A percentile compares a stretch with the other conserved stretches of the same genome.
phyloP scores from a whole-genome alignment of 2,797 vertebrate genomes.

The Naso thynnoides region DNA sequence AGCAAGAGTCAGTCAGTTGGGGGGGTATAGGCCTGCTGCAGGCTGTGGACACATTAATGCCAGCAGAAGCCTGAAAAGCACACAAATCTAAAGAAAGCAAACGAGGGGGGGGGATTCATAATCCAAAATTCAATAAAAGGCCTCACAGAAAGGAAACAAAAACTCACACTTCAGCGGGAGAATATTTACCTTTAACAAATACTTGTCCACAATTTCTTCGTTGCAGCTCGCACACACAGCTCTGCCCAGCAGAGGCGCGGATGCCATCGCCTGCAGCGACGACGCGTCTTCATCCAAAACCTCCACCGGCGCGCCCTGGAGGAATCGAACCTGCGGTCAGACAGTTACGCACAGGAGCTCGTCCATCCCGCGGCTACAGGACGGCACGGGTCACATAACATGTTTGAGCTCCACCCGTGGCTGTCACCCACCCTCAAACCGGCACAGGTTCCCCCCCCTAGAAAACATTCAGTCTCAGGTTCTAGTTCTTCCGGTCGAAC shows the following conservation, averaged over 20 bases:
- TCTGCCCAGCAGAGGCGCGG: slow-evolving; percentile 85
- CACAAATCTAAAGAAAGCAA: not conserved
- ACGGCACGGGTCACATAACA: not conserved
- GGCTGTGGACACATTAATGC: not conserved
- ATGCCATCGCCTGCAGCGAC: slow-evolving; percentile 90
- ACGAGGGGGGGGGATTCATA: too few species aligned
- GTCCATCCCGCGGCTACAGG: not conserved
- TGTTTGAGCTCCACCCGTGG: slow-evolving; percentile 9
- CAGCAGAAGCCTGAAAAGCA: slow-evolving; percentile 1
- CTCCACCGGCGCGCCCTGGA: slow-evolving; percentile 83
- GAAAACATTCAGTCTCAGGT: not conserved
- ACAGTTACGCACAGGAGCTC: slow-evolving; percentile 22
- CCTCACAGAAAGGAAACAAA: not conserved
- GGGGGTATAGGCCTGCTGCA: not conserved
- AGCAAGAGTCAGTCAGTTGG: slow-evolving; percentile 24
- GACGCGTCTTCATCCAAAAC: slow-evolving; percentile 89
- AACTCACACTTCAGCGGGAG: not conserved
- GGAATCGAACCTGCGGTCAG: slow-evolving; percentile 54
- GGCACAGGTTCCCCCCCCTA: too few species aligned
- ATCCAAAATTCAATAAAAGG: not conserved
- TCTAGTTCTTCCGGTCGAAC: not conserved
- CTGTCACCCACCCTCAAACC: not conserved
- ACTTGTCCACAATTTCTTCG: slow-evolving; percentile 94
- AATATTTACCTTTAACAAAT: slow-evolving; percentile 92
- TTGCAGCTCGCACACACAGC: slow-evolving; percentile 91